Evolutionary conservation across 2,797 vertebrate genomes (phyloP).

Genomic region (Erpetoichthys calabaricus): DNA sequence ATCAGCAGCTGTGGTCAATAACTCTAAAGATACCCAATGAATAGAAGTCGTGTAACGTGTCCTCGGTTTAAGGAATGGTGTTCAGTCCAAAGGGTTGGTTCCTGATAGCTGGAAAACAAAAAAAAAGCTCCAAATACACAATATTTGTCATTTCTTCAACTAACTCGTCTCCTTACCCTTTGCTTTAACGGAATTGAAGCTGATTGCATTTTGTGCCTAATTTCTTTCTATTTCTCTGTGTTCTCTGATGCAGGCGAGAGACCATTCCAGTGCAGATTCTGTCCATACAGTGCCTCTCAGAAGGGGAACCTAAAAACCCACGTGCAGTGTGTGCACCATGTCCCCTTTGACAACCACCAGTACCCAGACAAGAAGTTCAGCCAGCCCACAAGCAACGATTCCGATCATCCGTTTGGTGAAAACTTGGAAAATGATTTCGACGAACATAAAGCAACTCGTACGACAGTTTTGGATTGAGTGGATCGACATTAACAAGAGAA

Average conservation of each 20-base stretch:
- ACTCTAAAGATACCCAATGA: no score
- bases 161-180: no score
- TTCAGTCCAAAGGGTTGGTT: no score
- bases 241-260: slow-evolving; percentile 62
- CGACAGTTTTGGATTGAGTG: slow-evolving; percentile 18
- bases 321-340: slow-evolving; percentile 42
- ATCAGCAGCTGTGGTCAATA: no score
- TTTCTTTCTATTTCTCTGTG: slow-evolving; percentile 19
- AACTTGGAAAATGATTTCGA: slow-evolving; percentile 29
- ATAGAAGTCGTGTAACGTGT: no score
- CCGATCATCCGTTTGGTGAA: slow-evolving; percentile 15
- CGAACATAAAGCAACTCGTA: slow-evolving; percentile 23
- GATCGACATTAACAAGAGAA: background rate
- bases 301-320: slow-evolving; percentile 72
- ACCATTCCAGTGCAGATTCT: slow-evolving; percentile 57
- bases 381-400: slow-evolving; percentile 23
- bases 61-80: no score
- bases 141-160: no score
- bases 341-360: slow-evolving; percentile 53
- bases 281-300: slow-evolving; percentile 70
- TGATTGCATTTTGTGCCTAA: no score
- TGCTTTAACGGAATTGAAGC: no score
- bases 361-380: slow-evolving; percentile 27
- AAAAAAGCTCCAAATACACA: no score
- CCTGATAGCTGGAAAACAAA: no score